A percentile compares a stretch with the other conserved stretches of the same genome.
Conservation (phyloP, 2,888 invertebrate species). For the Mythimna loreyi region DNA sequence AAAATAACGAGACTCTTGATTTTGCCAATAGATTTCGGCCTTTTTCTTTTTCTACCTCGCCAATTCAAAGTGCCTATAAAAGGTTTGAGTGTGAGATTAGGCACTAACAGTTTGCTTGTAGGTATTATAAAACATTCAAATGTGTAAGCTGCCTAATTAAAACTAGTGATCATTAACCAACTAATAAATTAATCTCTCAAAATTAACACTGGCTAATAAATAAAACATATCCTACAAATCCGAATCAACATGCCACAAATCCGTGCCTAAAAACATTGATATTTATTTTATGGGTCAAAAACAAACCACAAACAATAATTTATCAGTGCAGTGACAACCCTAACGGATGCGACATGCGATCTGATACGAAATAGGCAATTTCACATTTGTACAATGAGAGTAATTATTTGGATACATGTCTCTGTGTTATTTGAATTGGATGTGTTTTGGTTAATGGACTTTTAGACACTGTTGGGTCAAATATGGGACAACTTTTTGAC, state of each 20-base stretch:
- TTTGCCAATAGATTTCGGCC: no score
- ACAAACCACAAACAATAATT: slow-evolving; percentile 50
- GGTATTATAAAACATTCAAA: not conserved
- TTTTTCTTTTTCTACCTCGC: no score
- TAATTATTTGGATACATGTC: slow-evolving; percentile 54
- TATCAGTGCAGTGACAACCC: slow-evolving; percentile 55
- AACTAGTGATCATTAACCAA: not conserved
- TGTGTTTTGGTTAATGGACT: slow-evolving; percentile 11
- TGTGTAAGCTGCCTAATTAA: not conserved
- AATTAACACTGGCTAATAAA: slow-evolving; percentile 23
- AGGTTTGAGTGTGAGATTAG: no score
- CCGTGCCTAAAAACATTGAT: slow-evolving; percentile 34
- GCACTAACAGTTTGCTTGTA: not conserved
- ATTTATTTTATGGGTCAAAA: slow-evolving; percentile 41
- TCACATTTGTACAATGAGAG: slow-evolving; percentile 52
- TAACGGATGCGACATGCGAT: slow-evolving; percentile 53
- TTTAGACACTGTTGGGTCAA: slow-evolving; percentile 1
- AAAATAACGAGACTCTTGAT: not conserved
- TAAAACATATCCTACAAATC: slow-evolving; percentile 14
- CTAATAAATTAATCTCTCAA: slow-evolving; percentile 1
- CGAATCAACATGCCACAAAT: slow-evolving; percentile 33
- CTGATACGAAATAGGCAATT: slow-evolving; percentile 62
- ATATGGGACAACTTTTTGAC: not conserved
- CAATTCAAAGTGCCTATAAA: no score
- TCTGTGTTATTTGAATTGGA: slow-evolving; percentile 22